A percentile compares a stretch with the other conserved stretches of the same genome.
phyloP scores from a whole-genome alignment of 2,888 invertebrate species.

The Enchytraeus crypticus region DNA sequence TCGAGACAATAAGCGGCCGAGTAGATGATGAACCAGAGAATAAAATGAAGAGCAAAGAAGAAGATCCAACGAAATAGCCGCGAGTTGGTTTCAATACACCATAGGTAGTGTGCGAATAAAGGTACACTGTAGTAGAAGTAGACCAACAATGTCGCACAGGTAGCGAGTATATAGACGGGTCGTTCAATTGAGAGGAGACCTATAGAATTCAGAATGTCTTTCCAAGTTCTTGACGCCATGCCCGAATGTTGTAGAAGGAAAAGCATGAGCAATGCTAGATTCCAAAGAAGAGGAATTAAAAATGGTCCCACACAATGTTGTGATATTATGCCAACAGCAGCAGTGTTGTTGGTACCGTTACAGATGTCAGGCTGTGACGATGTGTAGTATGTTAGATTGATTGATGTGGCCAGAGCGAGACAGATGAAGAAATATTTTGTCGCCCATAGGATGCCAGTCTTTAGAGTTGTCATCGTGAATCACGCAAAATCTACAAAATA shows the following conservation, averaged over 20 bases:
- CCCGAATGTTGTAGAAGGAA: constrained; percentile 8
- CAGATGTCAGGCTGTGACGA: too few species aligned
- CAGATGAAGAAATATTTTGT: too few species aligned
- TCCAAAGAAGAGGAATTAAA: constrained; percentile 5
- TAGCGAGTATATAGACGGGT: background rate
- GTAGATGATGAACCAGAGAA: constrained; percentile 31
- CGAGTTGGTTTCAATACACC: constrained; percentile 32
- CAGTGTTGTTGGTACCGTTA: too few species aligned
- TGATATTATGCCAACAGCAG: too few species aligned
- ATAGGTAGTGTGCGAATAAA: constrained; percentile 16
- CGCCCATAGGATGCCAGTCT: too few species aligned
- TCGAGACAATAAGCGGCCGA: constrained; percentile 31
- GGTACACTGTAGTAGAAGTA: background rate
- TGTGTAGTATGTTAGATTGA: too few species aligned
- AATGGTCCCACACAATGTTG: background rate
- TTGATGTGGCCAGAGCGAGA: too few species aligned
- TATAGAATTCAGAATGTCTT: background rate
- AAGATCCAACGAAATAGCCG: constrained; percentile 30
- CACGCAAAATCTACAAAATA: too few species aligned
- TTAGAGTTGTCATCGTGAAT: too few species aligned
- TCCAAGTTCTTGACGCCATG: constrained; percentile 6
- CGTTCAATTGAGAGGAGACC: background rate
- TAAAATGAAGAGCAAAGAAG: constrained; percentile 32
- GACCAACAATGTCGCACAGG: background rate
- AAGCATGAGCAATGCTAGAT: background rate